A percentile compares a stretch with the other conserved stretches of the same genome.
phyloP scores from a whole-genome alignment of 2,797 vertebrate species.

The Sebastolobus altivelis region DNA sequence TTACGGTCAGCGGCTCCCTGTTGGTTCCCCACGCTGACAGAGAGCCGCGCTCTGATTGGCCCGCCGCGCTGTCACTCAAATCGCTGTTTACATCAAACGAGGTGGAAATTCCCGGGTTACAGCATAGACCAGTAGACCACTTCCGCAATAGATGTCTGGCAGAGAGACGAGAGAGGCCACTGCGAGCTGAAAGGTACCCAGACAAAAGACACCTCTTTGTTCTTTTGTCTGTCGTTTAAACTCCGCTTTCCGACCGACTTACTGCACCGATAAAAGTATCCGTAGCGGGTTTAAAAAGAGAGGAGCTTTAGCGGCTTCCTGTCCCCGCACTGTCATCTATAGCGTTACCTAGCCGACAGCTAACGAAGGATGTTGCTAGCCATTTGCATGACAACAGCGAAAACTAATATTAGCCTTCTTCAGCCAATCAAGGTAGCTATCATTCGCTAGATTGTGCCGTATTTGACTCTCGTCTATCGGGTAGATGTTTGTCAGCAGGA shows the following conservation, averaged over 20 bases:
- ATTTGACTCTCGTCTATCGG: slow-evolving; percentile 38
- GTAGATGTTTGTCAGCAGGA: slow-evolving; percentile 19
- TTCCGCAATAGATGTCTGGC: slow-evolving; percentile 85
- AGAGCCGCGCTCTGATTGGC: slow-evolving; percentile 68
- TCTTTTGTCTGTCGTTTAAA: slow-evolving; percentile 47
- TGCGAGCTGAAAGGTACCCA: slow-evolving; percentile 79
- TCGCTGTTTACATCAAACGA: slow-evolving; percentile 86
- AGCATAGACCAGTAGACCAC: slow-evolving; percentile 82
- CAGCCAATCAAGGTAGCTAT: slow-evolving; percentile 74
- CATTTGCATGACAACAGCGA: slow-evolving; percentile 86
- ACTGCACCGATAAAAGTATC: slow-evolving; percentile 18
- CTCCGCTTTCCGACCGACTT: slow-evolving; percentile 23
- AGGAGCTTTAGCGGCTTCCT: slow-evolving; percentile 39
- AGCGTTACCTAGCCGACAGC: slow-evolving; percentile 73
- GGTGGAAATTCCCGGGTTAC: slow-evolving; percentile 90
- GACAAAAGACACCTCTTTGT: slow-evolving; percentile 62
- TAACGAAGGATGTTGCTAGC: slow-evolving; percentile 79
- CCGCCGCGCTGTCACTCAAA: slow-evolving; percentile 62
- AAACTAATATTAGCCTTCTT: slow-evolving; percentile 82
- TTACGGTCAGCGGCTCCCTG: slow-evolving; percentile 34
- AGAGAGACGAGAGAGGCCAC: slow-evolving; percentile 82
- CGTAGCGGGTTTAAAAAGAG: slow-evolving; percentile 7
- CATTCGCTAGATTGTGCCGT: slow-evolving; percentile 48
- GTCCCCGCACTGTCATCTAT: slow-evolving; percentile 65
- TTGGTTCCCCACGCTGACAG: neutral